phyloP scores from a whole-genome alignment of 2,888 invertebrate species.

The Caradrina clavipalpis region DNA sequence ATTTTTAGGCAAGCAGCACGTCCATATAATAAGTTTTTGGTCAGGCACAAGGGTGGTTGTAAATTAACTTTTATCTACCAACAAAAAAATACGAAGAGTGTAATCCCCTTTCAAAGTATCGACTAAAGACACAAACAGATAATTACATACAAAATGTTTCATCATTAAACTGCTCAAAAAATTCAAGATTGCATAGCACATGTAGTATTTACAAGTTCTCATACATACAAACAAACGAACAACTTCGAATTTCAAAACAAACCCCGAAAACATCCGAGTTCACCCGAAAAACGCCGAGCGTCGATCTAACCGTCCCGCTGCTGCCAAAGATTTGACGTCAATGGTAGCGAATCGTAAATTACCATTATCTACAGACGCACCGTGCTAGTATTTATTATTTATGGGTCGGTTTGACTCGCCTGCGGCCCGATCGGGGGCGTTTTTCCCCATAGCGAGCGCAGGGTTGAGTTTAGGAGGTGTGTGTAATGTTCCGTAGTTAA shows the following conservation, averaged over 20 bases:
- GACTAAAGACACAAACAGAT: too few species aligned
- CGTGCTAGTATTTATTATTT: slow-evolving; percentile 90
- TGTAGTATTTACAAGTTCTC: slow-evolving; percentile 14
- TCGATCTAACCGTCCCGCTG: slow-evolving; percentile 79
- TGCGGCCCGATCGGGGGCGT: slow-evolving; percentile 81
- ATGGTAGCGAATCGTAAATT: slow-evolving; percentile 88
- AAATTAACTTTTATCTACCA: neutral
- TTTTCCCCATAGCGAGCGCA: slow-evolving; percentile 80
- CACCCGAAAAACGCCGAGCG: slow-evolving; percentile 73
- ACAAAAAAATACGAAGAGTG: too few species aligned
- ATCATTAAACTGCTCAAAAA: neutral
- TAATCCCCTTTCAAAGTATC: too few species aligned
- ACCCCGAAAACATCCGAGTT: slow-evolving; percentile 54
- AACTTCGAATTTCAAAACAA: slow-evolving; percentile 57
- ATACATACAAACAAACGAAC: slow-evolving; percentile 41
- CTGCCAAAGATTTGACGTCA: slow-evolving; percentile 88
- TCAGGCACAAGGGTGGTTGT: slow-evolving; percentile 10
- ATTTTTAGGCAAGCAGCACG: neutral
- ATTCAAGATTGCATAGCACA: neutral
- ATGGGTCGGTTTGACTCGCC: slow-evolving; percentile 88
- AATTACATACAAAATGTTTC: too few species aligned
- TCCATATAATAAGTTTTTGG: neutral
- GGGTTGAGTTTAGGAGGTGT: slow-evolving; percentile 77
- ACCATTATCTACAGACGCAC: slow-evolving; percentile 91
- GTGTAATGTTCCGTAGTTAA: slow-evolving; percentile 75